Evolutionary conservation across 2,888 invertebrate species (phyloP), one percentile per base, ranked within the genome.

Genomic region (Julus scanicus): DNA sequence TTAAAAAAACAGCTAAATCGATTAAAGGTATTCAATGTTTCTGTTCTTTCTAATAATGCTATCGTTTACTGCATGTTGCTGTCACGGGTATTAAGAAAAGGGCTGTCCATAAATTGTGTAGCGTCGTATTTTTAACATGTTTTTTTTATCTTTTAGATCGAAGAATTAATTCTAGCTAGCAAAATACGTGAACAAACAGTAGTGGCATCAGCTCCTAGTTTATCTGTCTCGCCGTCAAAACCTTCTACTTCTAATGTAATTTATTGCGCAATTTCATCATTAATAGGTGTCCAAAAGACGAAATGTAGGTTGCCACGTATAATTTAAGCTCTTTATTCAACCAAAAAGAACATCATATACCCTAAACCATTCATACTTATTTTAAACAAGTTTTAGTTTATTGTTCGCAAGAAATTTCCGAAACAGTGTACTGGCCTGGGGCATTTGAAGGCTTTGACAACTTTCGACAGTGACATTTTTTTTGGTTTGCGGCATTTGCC

Each of bases 1-100:
- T 44, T 87, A 20, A 87, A 87, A 44, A 87, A 40, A 11, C 87
- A 87, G 17, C 44, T 87, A 3, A 80, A 71, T 83, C 44, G 80
- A 1, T 87, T 87, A 29, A 87, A 87, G 87, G 87, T 87, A 87
- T n/a, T n/a, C n/a, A n/a, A n/a, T n/a, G n/a, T n/a, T n/a, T n/a
- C n/a, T n/a, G n/a, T n/a, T n/a, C n/a, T 13, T n/a, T 49, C 2
- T 44, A 48, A 15, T n/a, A n/a, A 17, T 83, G n/a, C 71, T 29
- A 71, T 5, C 71, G 71, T 71, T 71, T n/a, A n/a, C n/a, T n/a
- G n/a, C 80, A 80, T 3, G 9, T 80, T 80, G 8, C 29, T 11
- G 29, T 6, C 8, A 2, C 9, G 9, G 80, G 9, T 8, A 37
- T n/a, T n/a, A n/a, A n/a, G 71, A 11, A 29, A 11, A 80, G 80